Evolutionary conservation across 2,888 invertebrate genomes (phyloP), one percentile per base, ranked within the genome.

Genomic region (Acanthosepion lycidas): DNA sequence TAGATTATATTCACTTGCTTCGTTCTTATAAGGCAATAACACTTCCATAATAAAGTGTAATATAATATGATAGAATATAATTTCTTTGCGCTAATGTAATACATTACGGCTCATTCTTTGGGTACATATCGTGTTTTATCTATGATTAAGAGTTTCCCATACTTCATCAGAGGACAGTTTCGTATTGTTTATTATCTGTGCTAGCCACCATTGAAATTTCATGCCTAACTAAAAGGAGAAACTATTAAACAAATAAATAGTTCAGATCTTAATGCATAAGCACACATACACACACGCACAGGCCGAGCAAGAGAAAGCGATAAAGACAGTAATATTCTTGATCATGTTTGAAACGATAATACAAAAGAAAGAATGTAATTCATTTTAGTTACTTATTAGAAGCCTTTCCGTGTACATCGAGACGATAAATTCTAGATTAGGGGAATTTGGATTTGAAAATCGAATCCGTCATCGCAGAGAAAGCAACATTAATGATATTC

Each of bases 101-200:
- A 78, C 78, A 78, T 9, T 2, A 6, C 33, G 78, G 4, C 78
- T 78, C 78, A n/a, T 78, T 78, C 78, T 78, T 78, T n/a, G 12
- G n/a, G 78, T 78, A n/a, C n/a, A 78, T 78, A 78, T 78, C 78
- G n/a, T 78, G 78, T 78, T 78, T 78, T n/a, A 78, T 78, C n/a
- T 78, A 12, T 15, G 78, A 78, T 78, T 78, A 33, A 33, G 33
- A 78, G 78, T 15, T 59, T 78, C 33, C n/a, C 78, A 78, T n/a
- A 78, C 15, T 78, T 78, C 33, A 78, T 78, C n/a, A n/a, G 78
- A 78, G 15, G 78, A 78, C 78, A 78, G 12, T 78, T 78, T 78
- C n/a, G 33, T 18, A n/a, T n/a, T 78, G 78, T 78, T 78, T 78
- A 78, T 78, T 78, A 78, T 78, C 33, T 9, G 78, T 33, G 78